Conservation (phyloP, 1,140 invertebrate species). For the Drosophila asahinai region DNA sequence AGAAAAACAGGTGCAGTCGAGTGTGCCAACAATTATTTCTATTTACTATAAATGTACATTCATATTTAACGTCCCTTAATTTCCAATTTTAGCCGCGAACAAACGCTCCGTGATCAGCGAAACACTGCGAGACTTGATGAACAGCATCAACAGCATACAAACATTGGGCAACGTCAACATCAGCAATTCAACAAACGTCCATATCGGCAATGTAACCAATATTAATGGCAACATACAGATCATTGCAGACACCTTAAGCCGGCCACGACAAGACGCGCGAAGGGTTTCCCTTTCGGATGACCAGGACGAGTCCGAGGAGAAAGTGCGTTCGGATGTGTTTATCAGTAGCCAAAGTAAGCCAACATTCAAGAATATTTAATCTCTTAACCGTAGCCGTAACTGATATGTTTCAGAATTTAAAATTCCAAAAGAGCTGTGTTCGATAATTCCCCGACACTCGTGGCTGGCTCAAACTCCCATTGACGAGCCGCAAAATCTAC, state of each 20-base stretch:
- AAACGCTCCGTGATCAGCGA: slow-evolving; percentile 59
- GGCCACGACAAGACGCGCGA: slow-evolving; percentile 19
- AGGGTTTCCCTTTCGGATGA: slow-evolving; percentile 28
- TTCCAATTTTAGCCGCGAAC: slow-evolving; percentile 8
- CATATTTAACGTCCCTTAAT: not conserved
- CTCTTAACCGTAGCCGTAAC: not conserved
- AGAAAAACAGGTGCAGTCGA: not conserved
- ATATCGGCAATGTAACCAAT: slow-evolving; percentile 85
- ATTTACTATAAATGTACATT: not conserved
- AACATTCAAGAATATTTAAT: not conserved
- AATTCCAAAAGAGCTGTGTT: slow-evolving; percentile 72
- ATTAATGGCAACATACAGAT: slow-evolving; percentile 85
- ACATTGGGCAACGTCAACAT: slow-evolving; percentile 83
- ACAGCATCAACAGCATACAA: slow-evolving; percentile 77
- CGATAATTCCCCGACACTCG: slow-evolving; percentile 68
- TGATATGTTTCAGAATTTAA: slow-evolving; percentile 61
- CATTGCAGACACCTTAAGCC: slow-evolving; percentile 50
- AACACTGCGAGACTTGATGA: slow-evolving; percentile 64
- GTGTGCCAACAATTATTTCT: not conserved
- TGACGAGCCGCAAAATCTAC: slow-evolving; percentile 54
- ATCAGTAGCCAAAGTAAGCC: slow-evolving; percentile 60
- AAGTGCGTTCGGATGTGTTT: slow-evolving; percentile 55
- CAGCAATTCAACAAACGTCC: slow-evolving; percentile 83
- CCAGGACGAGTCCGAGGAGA: slow-evolving; percentile 62
- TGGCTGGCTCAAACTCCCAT: slow-evolving; percentile 84